phyloP scores from a whole-genome alignment of 2,113 vertebrate species.

The Etia nguti region DNA sequence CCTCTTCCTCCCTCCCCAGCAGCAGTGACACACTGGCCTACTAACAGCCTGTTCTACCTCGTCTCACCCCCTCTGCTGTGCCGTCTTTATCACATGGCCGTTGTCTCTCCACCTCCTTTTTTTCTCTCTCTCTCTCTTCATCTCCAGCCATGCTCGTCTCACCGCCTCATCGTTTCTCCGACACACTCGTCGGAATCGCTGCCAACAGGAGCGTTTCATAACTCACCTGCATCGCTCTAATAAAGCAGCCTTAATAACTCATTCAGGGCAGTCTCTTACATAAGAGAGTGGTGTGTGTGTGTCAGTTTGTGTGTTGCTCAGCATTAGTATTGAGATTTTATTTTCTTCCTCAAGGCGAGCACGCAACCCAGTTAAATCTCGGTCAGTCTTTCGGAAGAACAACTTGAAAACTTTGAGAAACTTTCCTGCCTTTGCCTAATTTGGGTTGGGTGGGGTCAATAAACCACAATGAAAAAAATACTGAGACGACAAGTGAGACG shows the following conservation, averaged over 20 bases:
- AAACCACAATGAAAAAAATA: not conserved
- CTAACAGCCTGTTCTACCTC: slow-evolving; percentile 21
- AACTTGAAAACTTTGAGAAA: not conserved
- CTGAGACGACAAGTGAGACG: not conserved
- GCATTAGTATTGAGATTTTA: not conserved
- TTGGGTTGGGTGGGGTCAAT: not conserved
- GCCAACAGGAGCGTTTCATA: slow-evolving; percentile 34
- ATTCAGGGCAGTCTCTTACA: slow-evolving; percentile 35
- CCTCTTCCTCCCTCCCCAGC: slow-evolving; percentile 4
- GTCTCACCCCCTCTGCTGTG: not conserved
- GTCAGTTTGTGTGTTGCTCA: not conserved
- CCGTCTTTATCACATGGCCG: not conserved
- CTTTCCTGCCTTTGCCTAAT: not conserved
- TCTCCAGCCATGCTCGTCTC: not conserved
- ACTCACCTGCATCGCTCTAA: slow-evolving; percentile 44
- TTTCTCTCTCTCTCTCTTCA: not conserved
- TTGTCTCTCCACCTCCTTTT: not conserved
- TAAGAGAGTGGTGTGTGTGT: not conserved
- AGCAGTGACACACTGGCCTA: slow-evolving; percentile 68
- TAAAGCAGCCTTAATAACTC: slow-evolving; percentile 44
- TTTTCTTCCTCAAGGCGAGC: not conserved
- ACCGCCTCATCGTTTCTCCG: not conserved
- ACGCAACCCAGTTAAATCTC: not conserved
- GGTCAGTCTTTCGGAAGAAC: not conserved
- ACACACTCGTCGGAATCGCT: not conserved